Conservation (phyloP, 2,113 vertebrate species). For the Panthera tigris region DNA sequence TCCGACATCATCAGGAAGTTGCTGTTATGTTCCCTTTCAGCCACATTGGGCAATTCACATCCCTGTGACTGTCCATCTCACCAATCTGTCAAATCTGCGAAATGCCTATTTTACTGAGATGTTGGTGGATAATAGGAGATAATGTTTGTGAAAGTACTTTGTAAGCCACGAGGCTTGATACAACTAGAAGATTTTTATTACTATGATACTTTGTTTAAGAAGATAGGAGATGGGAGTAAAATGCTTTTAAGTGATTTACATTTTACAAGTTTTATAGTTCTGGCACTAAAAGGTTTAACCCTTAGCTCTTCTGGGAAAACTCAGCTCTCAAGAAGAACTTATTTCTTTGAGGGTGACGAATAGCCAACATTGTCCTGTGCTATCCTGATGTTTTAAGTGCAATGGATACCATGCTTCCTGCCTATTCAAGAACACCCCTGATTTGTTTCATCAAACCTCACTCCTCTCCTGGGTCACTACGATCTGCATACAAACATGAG, state of each 20-base stretch:
- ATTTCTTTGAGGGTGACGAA: neutral
- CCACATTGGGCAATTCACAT: neutral
- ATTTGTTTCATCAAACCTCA: neutral
- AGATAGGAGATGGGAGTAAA: constrained; percentile 33
- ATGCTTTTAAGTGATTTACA: constrained; percentile 66
- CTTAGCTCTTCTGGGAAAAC: constrained; percentile 40
- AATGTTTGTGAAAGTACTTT: constrained; percentile 60
- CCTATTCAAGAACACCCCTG: neutral
- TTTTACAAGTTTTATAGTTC: constrained; percentile 59
- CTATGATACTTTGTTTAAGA: constrained; percentile 59
- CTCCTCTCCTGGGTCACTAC: neutral
- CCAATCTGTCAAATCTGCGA: neutral
- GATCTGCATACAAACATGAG: neutral
- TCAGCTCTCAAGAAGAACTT: constrained; percentile 38
- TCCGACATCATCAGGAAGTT: neutral
- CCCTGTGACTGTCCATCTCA: neutral
- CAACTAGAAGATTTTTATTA: constrained; percentile 65
- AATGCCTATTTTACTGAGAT: constrained; percentile 12
- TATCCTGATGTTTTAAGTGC: neutral
- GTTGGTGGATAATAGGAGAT: constrained; percentile 43
- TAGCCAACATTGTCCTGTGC: neutral
- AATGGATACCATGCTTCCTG: neutral
- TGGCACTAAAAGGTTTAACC: constrained; percentile 64
- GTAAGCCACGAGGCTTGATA: constrained; percentile 49
- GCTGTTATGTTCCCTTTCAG: neutral